Conservation (phyloP, 2,888 invertebrate species). For the Ormyrus pomaceus region DNA sequence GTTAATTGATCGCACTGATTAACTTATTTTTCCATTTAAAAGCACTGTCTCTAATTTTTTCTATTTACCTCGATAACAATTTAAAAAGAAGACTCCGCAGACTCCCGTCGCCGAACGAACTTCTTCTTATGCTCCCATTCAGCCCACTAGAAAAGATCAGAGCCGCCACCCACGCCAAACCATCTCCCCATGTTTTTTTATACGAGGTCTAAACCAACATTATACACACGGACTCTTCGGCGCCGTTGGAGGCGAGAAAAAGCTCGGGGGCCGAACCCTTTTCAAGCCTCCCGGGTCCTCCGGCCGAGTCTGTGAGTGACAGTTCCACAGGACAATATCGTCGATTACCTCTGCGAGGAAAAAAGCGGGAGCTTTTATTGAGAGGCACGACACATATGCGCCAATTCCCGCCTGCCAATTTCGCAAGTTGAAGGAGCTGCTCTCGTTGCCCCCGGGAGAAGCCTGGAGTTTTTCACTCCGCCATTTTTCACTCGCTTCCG, state of each 20-base stretch:
- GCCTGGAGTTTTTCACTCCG: too few species aligned
- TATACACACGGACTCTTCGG: not conserved
- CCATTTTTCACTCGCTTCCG: too few species aligned
- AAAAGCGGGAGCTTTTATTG: not conserved
- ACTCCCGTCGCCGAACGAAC: not conserved
- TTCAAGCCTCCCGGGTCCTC: not conserved
- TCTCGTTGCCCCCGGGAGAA: too few species aligned
- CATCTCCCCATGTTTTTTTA: not conserved
- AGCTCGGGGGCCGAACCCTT: slow-evolving; percentile 17
- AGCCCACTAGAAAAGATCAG: too few species aligned
- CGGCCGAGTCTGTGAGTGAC: slow-evolving; percentile 14
- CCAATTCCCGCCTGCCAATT: not conserved
- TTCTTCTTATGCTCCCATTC: too few species aligned
- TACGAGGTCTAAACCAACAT: not conserved
- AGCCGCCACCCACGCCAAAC: not conserved
- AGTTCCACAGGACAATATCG: slow-evolving; percentile 37
- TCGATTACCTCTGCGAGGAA: not conserved
- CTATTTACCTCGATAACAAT: not conserved
- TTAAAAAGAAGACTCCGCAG: slow-evolving; percentile 5
- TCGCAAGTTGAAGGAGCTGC: too few species aligned
- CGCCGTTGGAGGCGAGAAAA: not conserved
- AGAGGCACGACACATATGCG: not conserved
- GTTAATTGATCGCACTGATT: too few species aligned
- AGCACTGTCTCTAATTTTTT: too few species aligned
- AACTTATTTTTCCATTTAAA: too few species aligned